These are phyloP conservation scores for Spatulosminthurus flaviceps DNA, from an alignment of 2,888 invertebrate species.

Conservation along the genomic window DNA sequence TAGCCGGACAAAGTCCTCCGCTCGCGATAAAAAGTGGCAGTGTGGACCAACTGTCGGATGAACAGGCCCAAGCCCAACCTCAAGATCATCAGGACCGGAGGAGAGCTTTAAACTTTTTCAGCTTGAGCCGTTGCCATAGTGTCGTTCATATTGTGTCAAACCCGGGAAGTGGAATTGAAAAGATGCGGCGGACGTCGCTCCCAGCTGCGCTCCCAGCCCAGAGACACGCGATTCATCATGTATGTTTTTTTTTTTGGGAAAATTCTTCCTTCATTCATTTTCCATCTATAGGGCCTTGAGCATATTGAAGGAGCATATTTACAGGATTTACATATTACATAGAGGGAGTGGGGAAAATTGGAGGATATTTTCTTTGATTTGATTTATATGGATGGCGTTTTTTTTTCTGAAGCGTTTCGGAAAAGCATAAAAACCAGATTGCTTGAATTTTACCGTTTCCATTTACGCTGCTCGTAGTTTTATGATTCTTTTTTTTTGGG, in stretches of 20 bases:
- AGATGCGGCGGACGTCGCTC: slow-evolving; percentile 63
- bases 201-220: slow-evolving; percentile 62
- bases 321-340: too few species aligned
- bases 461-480: background rate
- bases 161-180: slow-evolving; percentile 47
- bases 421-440: too few species aligned
- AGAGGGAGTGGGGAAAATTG: too few species aligned
- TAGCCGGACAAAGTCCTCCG: background rate
- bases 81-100: slow-evolving; percentile 29
- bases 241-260: slow-evolving; percentile 51
- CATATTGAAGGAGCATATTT: slow-evolving; percentile 7
- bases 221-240: slow-evolving; percentile 57
- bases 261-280: background rate
- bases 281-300: too few species aligned
- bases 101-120: slow-evolving; percentile 32
- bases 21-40: slow-evolving; percentile 18
- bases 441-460: background rate
- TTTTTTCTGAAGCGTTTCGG: too few species aligned
- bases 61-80: background rate
- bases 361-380: too few species aligned
- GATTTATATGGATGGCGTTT: too few species aligned
- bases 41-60: background rate
- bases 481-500: background rate
- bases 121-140: slow-evolving; percentile 42
- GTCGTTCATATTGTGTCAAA: slow-evolving; percentile 41